These are phyloP conservation scores for Paracanthobrama guichenoti DNA, from an alignment of 2,113 vertebrate genomes.

Conservation along the genomic window DNA sequence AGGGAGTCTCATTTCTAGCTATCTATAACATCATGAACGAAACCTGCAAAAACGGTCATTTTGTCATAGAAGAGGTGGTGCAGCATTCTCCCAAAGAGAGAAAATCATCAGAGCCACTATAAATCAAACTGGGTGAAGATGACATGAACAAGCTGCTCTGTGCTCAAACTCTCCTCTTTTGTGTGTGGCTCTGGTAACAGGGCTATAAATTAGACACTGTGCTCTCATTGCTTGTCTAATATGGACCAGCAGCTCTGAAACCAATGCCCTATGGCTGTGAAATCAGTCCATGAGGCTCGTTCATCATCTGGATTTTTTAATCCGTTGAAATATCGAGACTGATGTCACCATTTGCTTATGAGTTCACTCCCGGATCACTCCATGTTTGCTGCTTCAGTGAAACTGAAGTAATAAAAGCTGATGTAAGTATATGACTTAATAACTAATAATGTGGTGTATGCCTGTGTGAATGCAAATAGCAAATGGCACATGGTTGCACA, in stretches of 20 bases:
- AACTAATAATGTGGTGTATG: neutral
- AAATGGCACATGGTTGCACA: neutral
- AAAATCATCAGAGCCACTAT: slow-evolving; percentile 28
- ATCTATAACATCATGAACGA: neutral
- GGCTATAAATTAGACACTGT: slow-evolving; percentile 52
- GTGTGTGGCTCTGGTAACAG: slow-evolving; percentile 1
- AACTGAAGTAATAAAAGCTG: slow-evolving; percentile 21
- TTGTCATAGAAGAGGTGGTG: neutral
- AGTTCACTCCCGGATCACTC: neutral
- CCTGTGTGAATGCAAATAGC: neutral
- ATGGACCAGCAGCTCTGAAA: slow-evolving; percentile 32
- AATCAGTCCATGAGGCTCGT: neutral
- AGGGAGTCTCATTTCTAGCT: no score
- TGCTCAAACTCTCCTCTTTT: slow-evolving; percentile 12
- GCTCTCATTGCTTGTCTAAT: slow-evolving; percentile 50
- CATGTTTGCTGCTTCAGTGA: neutral
- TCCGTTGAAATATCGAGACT: neutral
- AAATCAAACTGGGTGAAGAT: slow-evolving; percentile 29
- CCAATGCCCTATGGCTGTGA: neutral
- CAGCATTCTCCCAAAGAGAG: slow-evolving; percentile 18
- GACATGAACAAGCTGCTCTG: slow-evolving; percentile 41
- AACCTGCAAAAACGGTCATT: slow-evolving; percentile 7
- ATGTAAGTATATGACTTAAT: slow-evolving; percentile 14
- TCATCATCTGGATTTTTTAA: slow-evolving; percentile 26
- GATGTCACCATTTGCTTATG: neutral